Conservation (phyloP, 92 coral and sea anemone species). For the Porites rus region DNA sequence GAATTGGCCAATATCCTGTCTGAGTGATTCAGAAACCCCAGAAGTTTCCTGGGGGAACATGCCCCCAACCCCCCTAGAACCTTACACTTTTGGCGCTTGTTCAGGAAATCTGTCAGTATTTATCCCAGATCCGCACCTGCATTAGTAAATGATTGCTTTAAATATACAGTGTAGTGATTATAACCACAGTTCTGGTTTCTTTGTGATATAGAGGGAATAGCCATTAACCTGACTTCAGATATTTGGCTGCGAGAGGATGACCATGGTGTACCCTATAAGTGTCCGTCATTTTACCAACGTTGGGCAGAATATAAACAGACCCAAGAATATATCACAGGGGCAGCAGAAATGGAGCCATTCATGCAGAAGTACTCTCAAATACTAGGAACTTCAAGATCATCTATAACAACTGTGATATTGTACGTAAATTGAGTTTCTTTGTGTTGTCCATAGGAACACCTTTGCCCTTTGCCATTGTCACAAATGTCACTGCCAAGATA, state of each 20-base stretch:
- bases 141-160: no score
- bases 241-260: constrained; percentile 76
- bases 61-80: no score
- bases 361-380: constrained; percentile 73
- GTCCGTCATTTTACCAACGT: constrained; percentile 53
- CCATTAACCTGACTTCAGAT: constrained; percentile 77
- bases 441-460: no score
- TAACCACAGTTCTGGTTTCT: not conserved
- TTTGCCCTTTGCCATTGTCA: not conserved
- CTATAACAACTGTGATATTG: constrained; percentile 63
- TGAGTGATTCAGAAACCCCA: no score
- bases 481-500: no score
- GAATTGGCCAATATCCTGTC: no score
- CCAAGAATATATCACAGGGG: constrained; percentile 56
- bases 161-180: no score
- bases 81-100: no score
- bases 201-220: constrained; percentile 49
- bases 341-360: constrained; percentile 73
- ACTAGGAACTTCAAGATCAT: constrained; percentile 55
- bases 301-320: constrained; percentile 48
- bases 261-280: constrained; percentile 50
- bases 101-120: no score
- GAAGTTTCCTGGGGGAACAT: no score
- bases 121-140: no score
- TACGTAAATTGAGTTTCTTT: constrained; percentile 28